phyloP scores from a whole-genome alignment of 2,113 vertebrate species.

The Mohoua ochrocephala region DNA sequence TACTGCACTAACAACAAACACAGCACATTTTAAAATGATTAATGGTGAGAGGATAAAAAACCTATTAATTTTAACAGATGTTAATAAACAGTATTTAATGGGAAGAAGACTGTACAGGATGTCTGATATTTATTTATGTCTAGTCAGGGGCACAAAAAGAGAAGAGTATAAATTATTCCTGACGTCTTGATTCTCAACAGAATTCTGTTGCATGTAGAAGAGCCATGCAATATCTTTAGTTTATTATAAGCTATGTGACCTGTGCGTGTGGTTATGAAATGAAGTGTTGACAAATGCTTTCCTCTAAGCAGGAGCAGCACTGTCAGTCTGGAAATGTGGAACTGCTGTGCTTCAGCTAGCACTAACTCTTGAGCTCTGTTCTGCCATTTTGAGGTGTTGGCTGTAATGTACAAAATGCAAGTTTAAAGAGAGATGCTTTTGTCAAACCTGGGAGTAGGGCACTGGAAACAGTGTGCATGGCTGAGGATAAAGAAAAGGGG shows the following conservation, averaged over 20 bases:
- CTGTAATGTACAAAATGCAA: neutral
- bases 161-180: conserved; percentile 47
- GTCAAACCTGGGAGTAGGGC: neutral
- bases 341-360: neutral
- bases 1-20: conserved; percentile 1
- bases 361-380: neutral
- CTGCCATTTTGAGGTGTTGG: neutral
- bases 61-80: conserved; percentile 34
- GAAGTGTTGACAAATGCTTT: conserved; percentile 12
- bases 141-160: neutral
- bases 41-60: conserved; percentile 31
- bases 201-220: neutral
- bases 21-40: conserved; percentile 26
- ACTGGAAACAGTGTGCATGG: neutral
- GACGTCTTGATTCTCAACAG: conserved; percentile 29
- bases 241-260: conserved; percentile 29
- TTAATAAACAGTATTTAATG: conserved; percentile 53
- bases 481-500: neutral
- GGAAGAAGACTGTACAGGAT: neutral
- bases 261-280: neutral
- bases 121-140: conserved; percentile 35
- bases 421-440: neutral
- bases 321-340: neutral
- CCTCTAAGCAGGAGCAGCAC: neutral
- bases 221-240: neutral